These are phyloP conservation scores for Gobius niger DNA, from an alignment of 2,113 vertebrate species.

Conservation along the genomic window DNA sequence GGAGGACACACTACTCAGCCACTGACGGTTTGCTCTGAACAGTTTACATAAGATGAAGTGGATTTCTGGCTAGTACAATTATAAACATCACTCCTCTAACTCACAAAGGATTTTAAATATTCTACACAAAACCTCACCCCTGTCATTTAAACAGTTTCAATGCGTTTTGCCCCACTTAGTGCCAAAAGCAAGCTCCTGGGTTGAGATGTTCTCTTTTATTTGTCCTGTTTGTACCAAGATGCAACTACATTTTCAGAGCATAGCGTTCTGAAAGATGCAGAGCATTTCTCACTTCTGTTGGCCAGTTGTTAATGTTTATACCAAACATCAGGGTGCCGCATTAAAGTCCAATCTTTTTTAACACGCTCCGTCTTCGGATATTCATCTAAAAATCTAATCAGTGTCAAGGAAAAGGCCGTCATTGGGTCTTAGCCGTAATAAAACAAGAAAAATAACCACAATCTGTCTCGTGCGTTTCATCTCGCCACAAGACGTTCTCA, in stretches of 20 bases:
- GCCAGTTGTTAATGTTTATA: background rate
- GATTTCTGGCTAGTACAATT: too few relatives aligned
- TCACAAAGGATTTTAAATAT: background rate
- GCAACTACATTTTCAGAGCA: background rate
- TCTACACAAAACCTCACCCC: too few relatives aligned
- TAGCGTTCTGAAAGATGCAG: background rate
- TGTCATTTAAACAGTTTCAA: background rate
- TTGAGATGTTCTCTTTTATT: background rate
- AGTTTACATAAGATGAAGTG: too few relatives aligned
- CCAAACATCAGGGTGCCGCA: background rate
- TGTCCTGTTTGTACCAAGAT: background rate
- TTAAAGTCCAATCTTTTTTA: background rate
- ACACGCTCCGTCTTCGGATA: background rate
- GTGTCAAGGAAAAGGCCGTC: background rate
- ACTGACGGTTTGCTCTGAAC: too few relatives aligned
- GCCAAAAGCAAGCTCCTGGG: background rate
- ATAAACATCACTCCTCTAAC: too few relatives aligned
- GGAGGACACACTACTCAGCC: too few relatives aligned
- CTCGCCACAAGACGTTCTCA: background rate
- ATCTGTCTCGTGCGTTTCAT: background rate
- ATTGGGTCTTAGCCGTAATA: background rate
- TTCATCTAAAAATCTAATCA: background rate
- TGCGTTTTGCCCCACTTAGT: background rate
- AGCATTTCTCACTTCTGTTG: background rate
- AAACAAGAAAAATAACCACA: background rate